A percentile compares a stretch with the other conserved stretches of the same genome.
phyloP scores from a whole-genome alignment of 2,888 invertebrate species.

The Napeogenes inachia region DNA sequence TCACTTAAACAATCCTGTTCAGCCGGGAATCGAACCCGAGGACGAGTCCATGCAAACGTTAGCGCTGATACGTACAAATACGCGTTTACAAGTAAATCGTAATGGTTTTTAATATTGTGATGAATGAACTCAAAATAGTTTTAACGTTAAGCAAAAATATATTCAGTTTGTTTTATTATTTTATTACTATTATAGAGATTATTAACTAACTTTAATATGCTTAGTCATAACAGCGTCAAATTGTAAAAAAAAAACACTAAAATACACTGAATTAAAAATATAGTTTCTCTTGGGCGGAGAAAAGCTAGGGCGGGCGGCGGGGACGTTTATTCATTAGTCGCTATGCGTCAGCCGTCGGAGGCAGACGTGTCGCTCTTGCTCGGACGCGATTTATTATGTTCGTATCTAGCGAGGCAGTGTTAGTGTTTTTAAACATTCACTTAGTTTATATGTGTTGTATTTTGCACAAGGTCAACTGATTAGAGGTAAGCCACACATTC shows the following conservation, averaged over 20 bases:
- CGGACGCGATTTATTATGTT: conserved; percentile 13
- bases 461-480: conserved; percentile 11
- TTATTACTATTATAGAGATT: no score
- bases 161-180: no score
- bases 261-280: conserved; percentile 32
- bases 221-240: neutral
- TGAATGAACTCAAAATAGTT: no score
- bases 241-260: neutral
- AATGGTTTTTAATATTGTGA: no score
- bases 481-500: conserved; percentile 15
- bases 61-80: no score
- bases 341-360: conserved; percentile 46
- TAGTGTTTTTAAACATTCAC: conserved; percentile 16
- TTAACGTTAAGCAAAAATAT: no score
- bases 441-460: conserved; percentile 21
- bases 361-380: conserved; percentile 40
- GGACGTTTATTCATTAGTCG: conserved; percentile 49
- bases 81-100: no score
- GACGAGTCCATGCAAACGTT: no score
- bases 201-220: no score
- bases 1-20: no score
- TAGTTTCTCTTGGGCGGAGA: conserved; percentile 63
- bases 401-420: conserved; percentile 12
- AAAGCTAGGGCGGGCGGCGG: conserved; percentile 65
- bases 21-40: no score